Conservation (phyloP, 37 sponge, comb jelly and placozoan genomes). For the Beroe forskalii region DNA sequence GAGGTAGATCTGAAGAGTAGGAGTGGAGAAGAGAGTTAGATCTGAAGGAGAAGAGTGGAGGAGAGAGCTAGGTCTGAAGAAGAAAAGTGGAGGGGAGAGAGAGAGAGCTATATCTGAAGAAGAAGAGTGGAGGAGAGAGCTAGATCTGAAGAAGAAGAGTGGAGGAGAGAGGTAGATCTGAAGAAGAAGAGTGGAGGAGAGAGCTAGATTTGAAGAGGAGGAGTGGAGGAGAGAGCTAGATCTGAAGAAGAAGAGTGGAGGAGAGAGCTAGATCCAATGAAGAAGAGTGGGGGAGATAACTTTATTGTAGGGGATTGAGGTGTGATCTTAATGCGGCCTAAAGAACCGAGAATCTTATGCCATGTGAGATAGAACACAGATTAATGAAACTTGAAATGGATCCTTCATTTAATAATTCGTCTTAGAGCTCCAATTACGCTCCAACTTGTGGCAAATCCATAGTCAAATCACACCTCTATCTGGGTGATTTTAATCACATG, state of each 20-base stretch:
- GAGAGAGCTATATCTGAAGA: not conserved
- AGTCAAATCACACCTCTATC: too few relatives aligned
- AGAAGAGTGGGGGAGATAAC: not conserved
- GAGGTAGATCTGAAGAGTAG: not conserved
- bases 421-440: too few relatives aligned
- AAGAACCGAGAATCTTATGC: too few relatives aligned
- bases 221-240: not conserved
- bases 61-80: not conserved
- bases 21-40: conserved; percentile 16
- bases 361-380: too few relatives aligned
- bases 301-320: not conserved
- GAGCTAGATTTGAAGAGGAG: not conserved
- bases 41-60: not conserved
- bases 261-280: not conserved
- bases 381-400: too few relatives aligned
- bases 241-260: not conserved
- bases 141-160: not conserved
- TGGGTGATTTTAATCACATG: too few relatives aligned
- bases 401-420: too few relatives aligned
- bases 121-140: not conserved
- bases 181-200: not conserved
- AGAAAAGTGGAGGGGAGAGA: conserved; percentile 5
- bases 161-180: not conserved
- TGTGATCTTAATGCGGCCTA: not conserved
- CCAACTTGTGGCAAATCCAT: too few relatives aligned